Conservation (phyloP, 1,140 invertebrate genomes). For the Aricia agestis region DNA sequence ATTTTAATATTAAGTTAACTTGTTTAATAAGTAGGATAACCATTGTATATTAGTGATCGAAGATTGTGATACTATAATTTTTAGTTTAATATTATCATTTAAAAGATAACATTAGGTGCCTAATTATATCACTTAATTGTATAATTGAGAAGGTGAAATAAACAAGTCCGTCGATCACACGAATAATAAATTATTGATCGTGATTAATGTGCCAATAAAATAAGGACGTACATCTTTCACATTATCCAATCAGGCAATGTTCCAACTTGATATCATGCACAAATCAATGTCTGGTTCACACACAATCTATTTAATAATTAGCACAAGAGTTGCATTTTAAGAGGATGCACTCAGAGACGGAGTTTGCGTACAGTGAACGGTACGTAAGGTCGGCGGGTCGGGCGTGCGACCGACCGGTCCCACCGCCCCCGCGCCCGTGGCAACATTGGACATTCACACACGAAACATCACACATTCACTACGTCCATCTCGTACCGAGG, state of each 20-base stretch:
- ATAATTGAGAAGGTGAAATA: neutral
- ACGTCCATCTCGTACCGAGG: constrained; percentile 34
- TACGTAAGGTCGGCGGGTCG: constrained; percentile 67
- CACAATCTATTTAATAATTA: constrained; percentile 28
- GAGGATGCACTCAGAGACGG: constrained; percentile 49
- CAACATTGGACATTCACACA: constrained; percentile 49
- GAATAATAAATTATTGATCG: neutral
- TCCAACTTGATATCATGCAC: constrained; percentile 21
- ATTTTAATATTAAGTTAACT: too few species aligned
- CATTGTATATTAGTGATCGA: too few species aligned
- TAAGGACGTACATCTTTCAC: constrained; percentile 35
- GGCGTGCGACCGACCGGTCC: constrained; percentile 59
- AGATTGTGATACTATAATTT: too few species aligned
- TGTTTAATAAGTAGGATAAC: neutral
- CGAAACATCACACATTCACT: constrained; percentile 29
- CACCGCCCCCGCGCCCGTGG: constrained; percentile 55
- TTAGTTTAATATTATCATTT: too few species aligned
- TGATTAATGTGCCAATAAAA: constrained; percentile 12
- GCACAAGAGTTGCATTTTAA: constrained; percentile 39
- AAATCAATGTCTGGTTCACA: constrained; percentile 30
- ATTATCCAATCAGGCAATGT: constrained; percentile 29
- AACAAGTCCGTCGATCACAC: neutral
- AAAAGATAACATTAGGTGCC: constrained; percentile 25
- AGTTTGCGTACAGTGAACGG: constrained; percentile 63
- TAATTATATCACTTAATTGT: constrained; percentile 13